These are phyloP conservation scores for Galerucella nymphaeae DNA, from an alignment of 2,888 invertebrate species.

Conservation along the genomic window DNA sequence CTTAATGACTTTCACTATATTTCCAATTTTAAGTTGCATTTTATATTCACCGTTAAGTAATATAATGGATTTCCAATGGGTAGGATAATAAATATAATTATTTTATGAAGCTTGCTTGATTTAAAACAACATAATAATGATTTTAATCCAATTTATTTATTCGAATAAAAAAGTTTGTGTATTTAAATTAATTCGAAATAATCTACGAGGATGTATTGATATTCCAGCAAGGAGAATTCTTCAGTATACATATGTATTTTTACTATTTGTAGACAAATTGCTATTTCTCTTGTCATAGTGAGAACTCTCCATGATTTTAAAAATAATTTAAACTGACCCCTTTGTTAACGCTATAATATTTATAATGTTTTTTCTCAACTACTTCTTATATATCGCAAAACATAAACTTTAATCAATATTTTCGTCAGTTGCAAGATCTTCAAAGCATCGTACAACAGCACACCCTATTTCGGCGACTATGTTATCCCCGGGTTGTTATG, in stretches of 20 bases:
- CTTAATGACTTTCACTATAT: constrained; percentile 21
- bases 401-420: background rate
- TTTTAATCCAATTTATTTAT: constrained; percentile 5
- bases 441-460: constrained; percentile 17
- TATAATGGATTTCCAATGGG: constrained; percentile 29
- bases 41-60: constrained; percentile 17
- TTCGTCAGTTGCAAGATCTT: background rate
- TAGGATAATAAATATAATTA: constrained; percentile 12
- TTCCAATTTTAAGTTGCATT: constrained; percentile 21
- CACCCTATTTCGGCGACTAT: constrained; percentile 22
- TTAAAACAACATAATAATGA: constrained; percentile 11
- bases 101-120: constrained; percentile 4
- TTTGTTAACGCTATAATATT: too few relatives aligned
- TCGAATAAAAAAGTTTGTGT: background rate
- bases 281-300: too few relatives aligned
- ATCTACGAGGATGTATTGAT: too few relatives aligned
- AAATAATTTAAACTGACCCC: too few relatives aligned
- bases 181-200: background rate
- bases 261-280: too few relatives aligned
- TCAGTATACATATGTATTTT: too few relatives aligned
- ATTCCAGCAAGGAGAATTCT: too few relatives aligned
- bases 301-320: too few relatives aligned
- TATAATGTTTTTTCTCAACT: too few relatives aligned
- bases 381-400: background rate
- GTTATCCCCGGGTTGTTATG: constrained; percentile 37